Evolutionary conservation across 2,888 invertebrate species (phyloP), one percentile per base, ranked within the genome.

Genomic region (Hirtodrosophila alboralis): DNA sequence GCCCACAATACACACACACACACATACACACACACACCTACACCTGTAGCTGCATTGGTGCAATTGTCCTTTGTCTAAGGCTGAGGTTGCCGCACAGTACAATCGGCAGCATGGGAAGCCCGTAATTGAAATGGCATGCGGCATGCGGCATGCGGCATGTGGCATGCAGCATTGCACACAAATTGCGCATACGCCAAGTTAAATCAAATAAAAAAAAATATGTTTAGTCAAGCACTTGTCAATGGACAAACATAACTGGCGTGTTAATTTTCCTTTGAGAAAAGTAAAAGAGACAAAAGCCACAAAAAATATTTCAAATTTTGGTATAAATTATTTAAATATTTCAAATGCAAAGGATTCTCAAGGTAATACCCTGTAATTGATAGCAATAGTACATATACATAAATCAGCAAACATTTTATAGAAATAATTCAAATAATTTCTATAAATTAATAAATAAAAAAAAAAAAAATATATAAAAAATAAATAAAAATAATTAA

Each of bases 121-220:
- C 38, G 13, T 51, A 40, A 64, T 53, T 65, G 47, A 45, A 57
- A 49, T 44, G 58, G 33, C 31, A 54, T 43, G 30, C 38, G 34
- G 38, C 43, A 65, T 51, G 44, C 45, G 26, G 16, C 41, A 8
- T 16, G 27, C n/a, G n/a, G n/a, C 23, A 16, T 18, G 21, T 38
- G 45, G 44, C 37, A 38, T n/a, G n/a, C n/a, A n/a, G n/a, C n/a
- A n/a, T n/a, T n/a, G n/a, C 38, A 40, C 27, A 23, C 30, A 51
- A 45, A 69, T 60, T 51, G 56, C 73, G 58, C 54, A 76, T 76
- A 66, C 75, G 71, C 59, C 47, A 41, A 58, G 59, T 47, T 62
- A 48, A 31, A 31, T 23, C 13, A 23, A 21, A 6, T 16, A 30
- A 27, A 38, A 47, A 34, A 33, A n/a, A n/a, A n/a, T n/a, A n/a